Conservation (phyloP, 1,140 invertebrate genomes). For the Mylabris phalerata region DNA sequence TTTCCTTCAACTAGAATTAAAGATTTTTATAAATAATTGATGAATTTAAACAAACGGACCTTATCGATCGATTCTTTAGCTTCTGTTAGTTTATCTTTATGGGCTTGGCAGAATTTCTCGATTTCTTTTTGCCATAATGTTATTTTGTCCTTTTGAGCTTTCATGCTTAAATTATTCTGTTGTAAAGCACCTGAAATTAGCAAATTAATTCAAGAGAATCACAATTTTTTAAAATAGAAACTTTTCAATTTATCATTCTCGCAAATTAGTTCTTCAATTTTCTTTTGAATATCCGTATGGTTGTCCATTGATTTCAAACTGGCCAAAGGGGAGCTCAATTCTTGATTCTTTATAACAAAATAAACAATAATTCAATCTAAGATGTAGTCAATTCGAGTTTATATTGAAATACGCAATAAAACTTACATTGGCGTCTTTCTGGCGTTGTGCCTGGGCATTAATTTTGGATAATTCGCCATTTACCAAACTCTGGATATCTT, state of each 20-base stretch:
- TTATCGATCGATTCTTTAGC: constrained; percentile 43
- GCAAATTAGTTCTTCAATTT: constrained; percentile 18
- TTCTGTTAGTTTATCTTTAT: constrained; percentile 49
- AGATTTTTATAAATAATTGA: background rate
- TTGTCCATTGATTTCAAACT: constrained; percentile 10
- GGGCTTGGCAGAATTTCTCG: constrained; percentile 41
- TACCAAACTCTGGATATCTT: no score
- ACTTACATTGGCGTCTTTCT: no score
- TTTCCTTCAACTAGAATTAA: background rate
- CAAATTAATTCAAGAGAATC: background rate
- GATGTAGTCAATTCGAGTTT: no score
- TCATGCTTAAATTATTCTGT: constrained; percentile 49
- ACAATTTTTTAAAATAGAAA: background rate
- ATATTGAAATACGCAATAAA: no score
- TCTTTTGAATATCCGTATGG: constrained; percentile 19
- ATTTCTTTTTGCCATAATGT: constrained; percentile 47
- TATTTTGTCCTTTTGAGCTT: constrained; percentile 47
- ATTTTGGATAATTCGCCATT: no score
- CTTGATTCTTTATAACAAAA: no score
- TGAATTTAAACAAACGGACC: background rate
- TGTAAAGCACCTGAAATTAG: constrained; percentile 43
- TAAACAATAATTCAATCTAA: no score
- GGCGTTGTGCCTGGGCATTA: no score
- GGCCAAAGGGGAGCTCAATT: background rate
- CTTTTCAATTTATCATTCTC: constrained; percentile 18